phyloP scores from a whole-genome alignment of 2,797 vertebrate species.

The Malurus leucopterus region DNA sequence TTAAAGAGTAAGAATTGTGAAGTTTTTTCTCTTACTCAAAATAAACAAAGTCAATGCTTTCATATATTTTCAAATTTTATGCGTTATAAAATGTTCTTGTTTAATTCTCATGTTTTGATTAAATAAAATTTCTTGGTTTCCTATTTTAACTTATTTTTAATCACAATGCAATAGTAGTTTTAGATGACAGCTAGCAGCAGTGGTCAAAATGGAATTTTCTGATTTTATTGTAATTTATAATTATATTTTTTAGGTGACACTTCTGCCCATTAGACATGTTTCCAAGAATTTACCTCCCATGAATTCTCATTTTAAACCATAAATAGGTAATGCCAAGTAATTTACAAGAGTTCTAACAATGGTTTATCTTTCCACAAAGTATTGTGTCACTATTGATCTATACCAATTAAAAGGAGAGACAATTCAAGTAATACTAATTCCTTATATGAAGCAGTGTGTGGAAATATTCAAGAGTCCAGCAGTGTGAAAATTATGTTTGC shows the following conservation, averaged over 20 bases:
- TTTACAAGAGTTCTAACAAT: neutral
- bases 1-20: neutral
- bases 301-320: neutral
- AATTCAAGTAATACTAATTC: neutral
- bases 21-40: neutral
- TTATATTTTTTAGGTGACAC: neutral
- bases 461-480: neutral
- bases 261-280: neutral
- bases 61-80: neutral
- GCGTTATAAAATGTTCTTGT: neutral
- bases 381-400: neutral
- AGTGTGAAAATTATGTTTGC: neutral
- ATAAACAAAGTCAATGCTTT: neutral
- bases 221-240: neutral
- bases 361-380: neutral
- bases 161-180: neutral
- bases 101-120: neutral
- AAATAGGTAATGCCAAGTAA: neutral
- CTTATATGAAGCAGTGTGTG: neutral
- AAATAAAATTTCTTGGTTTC: neutral
- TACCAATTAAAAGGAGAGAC: neutral
- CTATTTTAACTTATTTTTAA: neutral
- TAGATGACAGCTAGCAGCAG: neutral
- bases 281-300: neutral
- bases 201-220: neutral